These are phyloP conservation scores for Clavelina lepadiformis DNA, from an alignment of 23 tunicate species.

Conservation along the genomic window DNA sequence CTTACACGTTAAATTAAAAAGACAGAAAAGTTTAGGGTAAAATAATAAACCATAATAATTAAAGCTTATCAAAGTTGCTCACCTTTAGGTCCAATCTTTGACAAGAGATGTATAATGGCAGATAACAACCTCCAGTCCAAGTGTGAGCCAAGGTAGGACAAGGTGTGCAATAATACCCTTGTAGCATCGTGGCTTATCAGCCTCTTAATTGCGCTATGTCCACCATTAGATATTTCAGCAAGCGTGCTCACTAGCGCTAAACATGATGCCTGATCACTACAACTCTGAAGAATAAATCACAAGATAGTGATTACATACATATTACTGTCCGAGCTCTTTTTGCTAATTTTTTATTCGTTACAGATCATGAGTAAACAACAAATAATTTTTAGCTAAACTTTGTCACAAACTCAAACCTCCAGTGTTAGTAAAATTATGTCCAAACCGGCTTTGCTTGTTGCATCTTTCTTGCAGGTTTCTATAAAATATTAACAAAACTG, in stretches of 20 bases:
- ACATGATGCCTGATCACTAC: constrained; percentile 67
- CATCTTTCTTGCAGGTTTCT: constrained; percentile 73
- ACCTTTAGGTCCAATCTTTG: constrained; percentile 89
- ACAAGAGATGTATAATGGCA: constrained; percentile 47
- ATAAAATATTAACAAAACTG: too few relatives aligned
- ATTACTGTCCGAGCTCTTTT: not conserved
- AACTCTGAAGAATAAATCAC: constrained; percentile 33
- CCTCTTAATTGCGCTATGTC: constrained; percentile 50
- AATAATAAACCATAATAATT: not conserved
- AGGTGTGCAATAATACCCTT: constrained; percentile 53
- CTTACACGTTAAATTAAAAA: too few relatives aligned
- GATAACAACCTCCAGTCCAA: constrained; percentile 51
- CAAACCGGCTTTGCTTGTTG: constrained; percentile 58
- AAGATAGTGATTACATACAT: not conserved
- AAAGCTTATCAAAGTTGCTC: not conserved
- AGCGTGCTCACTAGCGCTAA: constrained; percentile 61
- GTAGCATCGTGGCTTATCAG: constrained; percentile 71
- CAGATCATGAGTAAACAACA: not conserved
- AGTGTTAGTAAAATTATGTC: constrained; percentile 58
- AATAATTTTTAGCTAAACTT: too few relatives aligned
- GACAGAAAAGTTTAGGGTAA: too few relatives aligned
- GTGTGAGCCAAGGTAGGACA: constrained; percentile 65
- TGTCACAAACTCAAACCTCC: too few relatives aligned
- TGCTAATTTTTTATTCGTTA: not conserved
- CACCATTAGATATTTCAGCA: constrained; percentile 62